Percentiles rank a stretch among this genome's conserved stretches.
phyloP scores from a whole-genome alignment of 2,888 invertebrate genomes.

The Isotomurus palustris region DNA sequence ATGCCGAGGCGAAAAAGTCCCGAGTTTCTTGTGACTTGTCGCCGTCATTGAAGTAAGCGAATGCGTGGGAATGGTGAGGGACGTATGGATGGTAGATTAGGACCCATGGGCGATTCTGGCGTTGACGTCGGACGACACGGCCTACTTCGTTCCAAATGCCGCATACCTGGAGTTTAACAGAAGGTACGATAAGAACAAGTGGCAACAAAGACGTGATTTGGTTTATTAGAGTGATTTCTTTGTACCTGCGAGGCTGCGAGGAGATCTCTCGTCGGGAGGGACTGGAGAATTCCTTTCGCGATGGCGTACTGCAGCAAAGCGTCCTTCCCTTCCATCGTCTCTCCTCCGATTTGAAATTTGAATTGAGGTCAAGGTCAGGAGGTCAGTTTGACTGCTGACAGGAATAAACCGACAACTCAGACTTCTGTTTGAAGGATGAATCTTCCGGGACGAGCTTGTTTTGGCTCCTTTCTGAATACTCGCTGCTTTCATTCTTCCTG shows the following conservation, averaged over 20 bases:
- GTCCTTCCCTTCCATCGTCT: too few relatives aligned
- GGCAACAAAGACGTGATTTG: neutral
- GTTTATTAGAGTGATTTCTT: neutral
- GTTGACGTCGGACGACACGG: slow-evolving; percentile 26
- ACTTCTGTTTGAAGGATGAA: too few relatives aligned
- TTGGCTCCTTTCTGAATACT: too few relatives aligned
- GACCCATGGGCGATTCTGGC: slow-evolving; percentile 27
- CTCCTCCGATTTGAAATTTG: too few relatives aligned
- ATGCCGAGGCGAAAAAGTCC: slow-evolving; percentile 14
- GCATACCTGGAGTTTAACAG: too few relatives aligned
- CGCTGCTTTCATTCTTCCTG: too few relatives aligned
- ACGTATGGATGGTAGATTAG: slow-evolving; percentile 34
- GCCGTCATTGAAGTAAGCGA: slow-evolving; percentile 35
- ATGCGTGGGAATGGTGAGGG: slow-evolving; percentile 27
- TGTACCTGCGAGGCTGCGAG: slow-evolving; percentile 4
- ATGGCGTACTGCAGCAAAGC: slow-evolving; percentile 37
- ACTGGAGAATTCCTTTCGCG: slow-evolving; percentile 34
- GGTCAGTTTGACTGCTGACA: too few relatives aligned
- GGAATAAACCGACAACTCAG: too few relatives aligned
- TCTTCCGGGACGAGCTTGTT: too few relatives aligned
- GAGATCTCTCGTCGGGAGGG: slow-evolving; percentile 30
- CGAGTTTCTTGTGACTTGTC: slow-evolving; percentile 18
- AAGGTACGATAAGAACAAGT: neutral
- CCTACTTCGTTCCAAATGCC: slow-evolving; percentile 34
- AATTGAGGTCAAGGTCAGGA: too few relatives aligned